Base-by-base conservation (phyloP, 2,113 vertebrate genomes). In the Cyrtonyx montezumae region DNA sequence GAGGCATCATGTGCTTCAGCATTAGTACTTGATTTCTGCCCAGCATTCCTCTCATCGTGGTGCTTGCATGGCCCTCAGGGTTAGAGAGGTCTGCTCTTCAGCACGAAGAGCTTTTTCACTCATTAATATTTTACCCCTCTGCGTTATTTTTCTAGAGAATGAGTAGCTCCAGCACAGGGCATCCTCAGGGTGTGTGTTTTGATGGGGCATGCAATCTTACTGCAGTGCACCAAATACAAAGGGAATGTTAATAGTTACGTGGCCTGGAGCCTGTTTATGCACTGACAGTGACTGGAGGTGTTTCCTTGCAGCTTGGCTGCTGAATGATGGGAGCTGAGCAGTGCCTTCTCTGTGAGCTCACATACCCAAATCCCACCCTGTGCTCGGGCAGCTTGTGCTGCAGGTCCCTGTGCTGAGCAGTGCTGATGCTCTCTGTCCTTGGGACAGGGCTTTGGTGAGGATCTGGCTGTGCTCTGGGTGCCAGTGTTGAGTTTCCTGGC, bases 191-290 rank as follows among this genome's bases (percentile, higher is more conserved):
- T 34, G 63, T 2, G 0, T 63, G 46, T 28, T 58, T 56, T 40
- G 59, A 36, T 69, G 58, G 22, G 34, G 26, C 43, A 30, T 5
- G 5, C 23, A n/a, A 2, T 16, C 42, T 56, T 74, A n/a, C 68
- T 45, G 74, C 59, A 55, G 48, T 5, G 4, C 11, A 11, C 46
- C 16, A 5, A 12, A 34, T 9, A 14, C 40, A 66, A 53, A 81
- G 56, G 21, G 10, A 62, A 66, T 2, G 1, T 56, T 17, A 42
- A 3, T 1, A 17, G 7, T 40, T 22, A 21, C 1, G 1, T 1
- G 40, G 30, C 67, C 73, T 69, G 55, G 22, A 74, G 43, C 32
- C 46, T 49, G n/a, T 34, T 55, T 23, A 16, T 28, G 6, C 21
- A 14, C 13, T 42, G 20, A 15, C 22, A 2, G 4, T 4, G 56